Evolutionary conservation across 2,888 invertebrate genomes (phyloP).

Genomic region (Epirrhoe tristata): DNA sequence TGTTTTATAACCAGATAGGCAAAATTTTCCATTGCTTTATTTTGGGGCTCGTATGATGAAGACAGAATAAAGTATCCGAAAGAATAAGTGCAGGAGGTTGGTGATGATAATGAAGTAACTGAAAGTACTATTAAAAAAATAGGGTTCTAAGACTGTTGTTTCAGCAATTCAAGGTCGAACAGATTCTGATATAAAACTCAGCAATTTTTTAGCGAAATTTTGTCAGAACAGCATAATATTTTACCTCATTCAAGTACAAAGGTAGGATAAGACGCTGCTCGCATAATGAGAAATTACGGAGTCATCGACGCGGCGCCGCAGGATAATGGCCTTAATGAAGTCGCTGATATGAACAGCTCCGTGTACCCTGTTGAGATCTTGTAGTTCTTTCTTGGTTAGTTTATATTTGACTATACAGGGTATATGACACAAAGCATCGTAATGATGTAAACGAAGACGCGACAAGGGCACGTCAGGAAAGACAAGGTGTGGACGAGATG

Average conservation of each 20-base stretch:
- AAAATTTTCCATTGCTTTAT: neutral
- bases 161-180: neutral
- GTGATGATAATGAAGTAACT: no score
- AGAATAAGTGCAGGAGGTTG: no score
- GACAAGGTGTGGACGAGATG: no score
- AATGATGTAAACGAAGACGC: no score
- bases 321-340: constrained; percentile 24
- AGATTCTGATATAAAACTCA: neutral
- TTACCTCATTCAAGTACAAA: constrained; percentile 20
- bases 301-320: constrained; percentile 23
- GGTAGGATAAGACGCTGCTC: constrained; percentile 21
- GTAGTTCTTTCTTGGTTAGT: neutral
- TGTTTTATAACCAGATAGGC: neutral
- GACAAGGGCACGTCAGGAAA: no score
- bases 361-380: neutral
- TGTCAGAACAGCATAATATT: constrained; percentile 4
- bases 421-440: no score
- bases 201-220: neutral
- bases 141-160: no score
- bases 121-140: no score
- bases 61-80: neutral
- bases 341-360: constrained; percentile 22
- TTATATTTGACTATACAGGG: neutral
- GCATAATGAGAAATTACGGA: constrained; percentile 31
- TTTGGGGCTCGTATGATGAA: neutral